Percentiles rank a stretch among this genome's conserved stretches.
phyloP scores from a whole-genome alignment of 2,113 vertebrate species.

The Aegypius monachus region DNA sequence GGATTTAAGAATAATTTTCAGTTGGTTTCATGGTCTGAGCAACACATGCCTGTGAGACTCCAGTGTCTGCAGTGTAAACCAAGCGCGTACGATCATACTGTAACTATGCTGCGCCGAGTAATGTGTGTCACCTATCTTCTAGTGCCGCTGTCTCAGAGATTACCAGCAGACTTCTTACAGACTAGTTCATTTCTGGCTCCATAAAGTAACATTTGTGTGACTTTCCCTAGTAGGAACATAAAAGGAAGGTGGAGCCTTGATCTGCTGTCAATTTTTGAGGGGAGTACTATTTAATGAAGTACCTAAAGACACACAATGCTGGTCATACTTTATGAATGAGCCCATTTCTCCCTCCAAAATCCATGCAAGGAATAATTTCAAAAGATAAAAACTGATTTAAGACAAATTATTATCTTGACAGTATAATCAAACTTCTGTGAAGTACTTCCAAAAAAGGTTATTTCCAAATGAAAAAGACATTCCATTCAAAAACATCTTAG shows the following conservation, averaged over 20 bases:
- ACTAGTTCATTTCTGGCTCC: background rate
- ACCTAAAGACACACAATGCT: background rate
- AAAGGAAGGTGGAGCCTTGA: background rate
- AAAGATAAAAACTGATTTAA: background rate
- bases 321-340: background rate
- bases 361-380: background rate
- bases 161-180: background rate
- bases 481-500: background rate
- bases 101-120: background rate
- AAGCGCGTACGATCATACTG: background rate
- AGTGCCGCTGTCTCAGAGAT: background rate
- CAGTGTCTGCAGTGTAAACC: background rate
- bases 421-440: background rate
- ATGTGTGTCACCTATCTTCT: background rate
- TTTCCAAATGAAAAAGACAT: background rate
- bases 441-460: background rate
- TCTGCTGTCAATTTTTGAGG: accelerated
- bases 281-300: background rate
- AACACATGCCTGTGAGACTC: background rate
- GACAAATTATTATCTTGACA: background rate
- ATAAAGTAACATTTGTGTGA: background rate
- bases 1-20: conserved; percentile 39
- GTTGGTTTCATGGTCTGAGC: conserved; percentile 15
- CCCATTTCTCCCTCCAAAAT: background rate
- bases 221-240: background rate